phyloP scores from a whole-genome alignment of 2,888 invertebrate genomes.

The Caenorhabditis wallacei region DNA sequence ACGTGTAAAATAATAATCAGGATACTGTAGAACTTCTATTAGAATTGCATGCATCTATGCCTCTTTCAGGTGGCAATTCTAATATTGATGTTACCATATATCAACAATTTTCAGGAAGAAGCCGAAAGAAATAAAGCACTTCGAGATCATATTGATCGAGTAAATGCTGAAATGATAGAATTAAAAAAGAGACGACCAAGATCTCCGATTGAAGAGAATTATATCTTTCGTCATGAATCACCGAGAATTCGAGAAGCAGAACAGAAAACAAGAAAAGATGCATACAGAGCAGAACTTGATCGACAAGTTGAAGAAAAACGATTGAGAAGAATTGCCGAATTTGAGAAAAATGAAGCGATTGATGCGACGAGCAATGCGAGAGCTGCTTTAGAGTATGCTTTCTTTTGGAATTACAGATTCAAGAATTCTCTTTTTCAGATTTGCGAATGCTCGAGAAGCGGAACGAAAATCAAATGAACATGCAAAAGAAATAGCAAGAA shows the following conservation, averaged over 20 bases:
- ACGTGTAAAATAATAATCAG: too few relatives aligned
- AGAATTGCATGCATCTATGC: too few relatives aligned
- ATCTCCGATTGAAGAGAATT: constrained; percentile 65
- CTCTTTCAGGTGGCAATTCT: too few relatives aligned
- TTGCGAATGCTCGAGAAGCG: constrained; percentile 66
- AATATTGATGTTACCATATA: too few relatives aligned
- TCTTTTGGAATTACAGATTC: too few relatives aligned
- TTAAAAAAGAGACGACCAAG: constrained; percentile 65
- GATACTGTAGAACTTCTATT: too few relatives aligned
- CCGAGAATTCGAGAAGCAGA: constrained; percentile 55
- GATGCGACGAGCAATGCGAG: constrained; percentile 71
- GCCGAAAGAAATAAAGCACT: constrained; percentile 60
- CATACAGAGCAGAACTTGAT: constrained; percentile 64
- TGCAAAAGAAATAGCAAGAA: constrained; percentile 66
- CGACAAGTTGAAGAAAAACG: constrained; percentile 71
- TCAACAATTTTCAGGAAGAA: constrained; percentile 66
- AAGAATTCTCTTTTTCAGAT: constrained; percentile 44
- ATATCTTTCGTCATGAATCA: constrained; percentile 70
- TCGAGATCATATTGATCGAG: constrained; percentile 70
- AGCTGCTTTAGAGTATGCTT: constrained; percentile 68
- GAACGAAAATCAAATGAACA: constrained; percentile 62
- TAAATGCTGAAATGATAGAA: constrained; percentile 72
- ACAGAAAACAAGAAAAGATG: constrained; percentile 54
- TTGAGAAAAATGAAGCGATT: constrained; percentile 69
- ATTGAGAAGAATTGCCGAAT: constrained; percentile 56